Evolutionary conservation across 2,797 vertebrate species (phyloP), one percentile per base, ranked within the genome.

Genomic region (Muscicapa striata): DNA sequence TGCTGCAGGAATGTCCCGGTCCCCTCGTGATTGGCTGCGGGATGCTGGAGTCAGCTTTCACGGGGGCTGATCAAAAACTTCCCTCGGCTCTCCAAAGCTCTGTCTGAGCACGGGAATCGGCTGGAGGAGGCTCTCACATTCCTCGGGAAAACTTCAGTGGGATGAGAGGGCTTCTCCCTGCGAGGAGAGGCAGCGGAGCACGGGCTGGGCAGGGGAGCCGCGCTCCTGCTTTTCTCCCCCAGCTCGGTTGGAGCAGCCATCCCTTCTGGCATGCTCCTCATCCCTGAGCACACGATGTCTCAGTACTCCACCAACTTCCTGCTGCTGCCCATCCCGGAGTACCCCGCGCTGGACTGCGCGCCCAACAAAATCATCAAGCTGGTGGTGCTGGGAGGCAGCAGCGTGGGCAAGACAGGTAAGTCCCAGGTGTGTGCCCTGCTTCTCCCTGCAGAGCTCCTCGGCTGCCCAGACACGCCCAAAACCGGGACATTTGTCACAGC

Each of bases 351-450:
- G 94, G 99, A 99, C 96, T 98, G 98, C 4, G 98, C 98, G 67
- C 98, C 98, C 84, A 98, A 98, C 98, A 98, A 98, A 94, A 98
- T 98, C 94, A 97, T 99, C 96, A 99, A 99, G 97, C 98, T 99
- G 8, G 99, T 98, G 92, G 99, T 99, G 57, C 97, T 99, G 91
- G 99, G 99, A 9, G 98, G 98, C 63, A 99, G 98, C 89, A 98
- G 98, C 93, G 99, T 99, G 89, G 99, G 99, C 30, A 99, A 99
- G 97, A 99, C 99, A 89, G 99, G 99, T 99, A 97, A 84, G 97
- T 15, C 10, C 0, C 73, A 23, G 85, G 62, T 52, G 48, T 8
- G 27, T 2, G 29, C 46, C 10, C 4, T 0, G 43, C 67, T 23
- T 8, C 11, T 61, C 40, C 41, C 6, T 15, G 48, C 45, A 46